Base-by-base conservation (phyloP, 92 coral and sea anemone species). In the Zoanthus sociatus region DNA sequence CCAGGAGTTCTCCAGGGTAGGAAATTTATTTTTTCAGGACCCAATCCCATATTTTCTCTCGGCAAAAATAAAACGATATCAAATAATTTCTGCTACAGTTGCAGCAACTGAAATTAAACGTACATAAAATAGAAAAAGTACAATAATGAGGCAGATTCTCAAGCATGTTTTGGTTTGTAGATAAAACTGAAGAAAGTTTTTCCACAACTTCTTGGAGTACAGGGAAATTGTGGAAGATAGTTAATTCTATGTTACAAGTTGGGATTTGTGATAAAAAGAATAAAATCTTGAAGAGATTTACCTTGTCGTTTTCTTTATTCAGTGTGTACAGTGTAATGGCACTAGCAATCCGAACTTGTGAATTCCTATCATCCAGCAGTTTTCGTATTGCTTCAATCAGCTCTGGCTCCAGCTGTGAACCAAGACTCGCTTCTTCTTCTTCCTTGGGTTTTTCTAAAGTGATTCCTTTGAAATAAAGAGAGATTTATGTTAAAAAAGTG, bases 331-430 rank as follows among this genome's bases (percentile, higher is more conserved):
- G 79, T 17, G 99, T 93, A 45, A 97, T 94, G 13, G 95, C 95
- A 54, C 98, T 95, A 68, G 99, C 98, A 56, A 97, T 93, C 58
- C 95, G 91, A 71, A 97, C 99, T 89, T 97, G 99, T 17, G 93
- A 63, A 81, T 93, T 93, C 21, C 85, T 83, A 75, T 97, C 99
- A 47, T 97, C 88, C 61, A 97, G 86, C 73, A 97, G 84, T 67
- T 87, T 92, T 56, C 79, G 85, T 14, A 97, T 89, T 44, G 92
- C 89, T 18, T 94, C 94, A 48, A 97, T 77, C 21, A 97, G 77
- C 85, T 93, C 97, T 15, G 99, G 98, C 77, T 97, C 99, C 14
- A 97, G 88, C 17, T 89, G 90, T 7, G 89, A 87, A 63, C 92
- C 91, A 75, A 91, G 92, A 30, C 93, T 87, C 1, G 87, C 72